These are phyloP conservation scores for Rosalia funebris DNA, from an alignment of 2,888 invertebrate genomes.

Conservation along the genomic window DNA sequence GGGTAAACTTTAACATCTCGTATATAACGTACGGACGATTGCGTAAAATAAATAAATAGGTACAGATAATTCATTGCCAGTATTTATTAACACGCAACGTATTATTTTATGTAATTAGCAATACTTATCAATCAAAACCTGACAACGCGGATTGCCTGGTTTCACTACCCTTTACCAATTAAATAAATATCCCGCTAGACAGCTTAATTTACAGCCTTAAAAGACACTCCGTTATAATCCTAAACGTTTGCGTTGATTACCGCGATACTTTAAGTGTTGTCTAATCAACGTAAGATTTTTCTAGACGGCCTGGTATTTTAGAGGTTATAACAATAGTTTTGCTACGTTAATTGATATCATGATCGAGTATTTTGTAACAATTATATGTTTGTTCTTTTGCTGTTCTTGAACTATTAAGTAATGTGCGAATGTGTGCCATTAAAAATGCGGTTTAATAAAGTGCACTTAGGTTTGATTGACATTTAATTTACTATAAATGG, in stretches of 20 bases:
- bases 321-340: conserved; percentile 10
- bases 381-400: neutral
- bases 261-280: neutral
- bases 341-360: neutral
- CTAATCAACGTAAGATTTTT: neutral
- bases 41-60: neutral
- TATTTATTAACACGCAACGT: neutral
- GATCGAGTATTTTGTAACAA: conserved; percentile 7
- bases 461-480: conserved; percentile 1
- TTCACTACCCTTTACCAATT: conserved; percentile 12
- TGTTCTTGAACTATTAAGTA: conserved; percentile 10
- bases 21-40: neutral
- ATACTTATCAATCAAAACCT: conserved; percentile 10
- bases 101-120: conserved; percentile 6
- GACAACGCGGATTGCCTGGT: conserved; percentile 1
- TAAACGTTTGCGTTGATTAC: neutral
- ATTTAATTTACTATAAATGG: neutral
- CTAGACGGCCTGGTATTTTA: conserved; percentile 3
- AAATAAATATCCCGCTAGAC: conserved; percentile 4
- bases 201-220: neutral
- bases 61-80: conserved; percentile 8
- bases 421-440: conserved; percentile 11
- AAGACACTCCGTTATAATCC: conserved; percentile 1
- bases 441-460: neutral
- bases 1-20: neutral